phyloP scores from a whole-genome alignment of 2,113 vertebrate species.

The Apistogramma diplotaenia region DNA sequence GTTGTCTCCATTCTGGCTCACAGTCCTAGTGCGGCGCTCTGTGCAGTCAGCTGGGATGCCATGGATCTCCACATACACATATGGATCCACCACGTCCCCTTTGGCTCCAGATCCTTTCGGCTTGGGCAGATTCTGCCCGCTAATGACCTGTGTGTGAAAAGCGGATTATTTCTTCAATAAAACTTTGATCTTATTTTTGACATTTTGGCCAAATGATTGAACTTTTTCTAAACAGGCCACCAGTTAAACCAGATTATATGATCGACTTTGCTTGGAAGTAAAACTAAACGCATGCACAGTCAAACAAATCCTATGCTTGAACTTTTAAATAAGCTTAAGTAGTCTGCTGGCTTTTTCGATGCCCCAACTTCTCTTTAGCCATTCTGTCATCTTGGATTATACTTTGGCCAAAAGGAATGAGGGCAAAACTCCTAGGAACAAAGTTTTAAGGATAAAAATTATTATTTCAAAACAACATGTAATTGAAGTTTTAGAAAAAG shows the following conservation, averaged over 20 bases:
- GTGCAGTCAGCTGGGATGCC: constrained; percentile 93
- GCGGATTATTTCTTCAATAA: not conserved
- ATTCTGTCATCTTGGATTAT: not conserved
- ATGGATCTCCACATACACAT: constrained; percentile 92
- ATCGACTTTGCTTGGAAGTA: not conserved
- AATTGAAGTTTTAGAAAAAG: not conserved
- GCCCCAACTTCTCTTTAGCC: no score
- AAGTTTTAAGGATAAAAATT: not conserved
- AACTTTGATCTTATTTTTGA: not conserved
- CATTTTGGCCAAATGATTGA: not conserved
- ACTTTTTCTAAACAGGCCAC: not conserved
- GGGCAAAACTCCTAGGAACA: not conserved
- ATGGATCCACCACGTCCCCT: constrained; percentile 93
- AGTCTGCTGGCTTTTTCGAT: not conserved
- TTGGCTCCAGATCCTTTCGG: constrained; percentile 91
- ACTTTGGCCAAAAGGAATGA: not conserved
- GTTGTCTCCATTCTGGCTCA: constrained; percentile 90
- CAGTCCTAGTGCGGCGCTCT: constrained; percentile 91
- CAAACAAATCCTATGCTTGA: not conserved
- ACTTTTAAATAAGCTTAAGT: not conserved
- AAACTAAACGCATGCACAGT: not conserved
- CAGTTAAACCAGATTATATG: not conserved
- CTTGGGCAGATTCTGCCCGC: constrained; percentile 92
- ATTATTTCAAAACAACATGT: not conserved
- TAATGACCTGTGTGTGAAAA: constrained; percentile 83